phyloP scores from a whole-genome alignment of 2,113 vertebrate species.

The Canis aureus region DNA sequence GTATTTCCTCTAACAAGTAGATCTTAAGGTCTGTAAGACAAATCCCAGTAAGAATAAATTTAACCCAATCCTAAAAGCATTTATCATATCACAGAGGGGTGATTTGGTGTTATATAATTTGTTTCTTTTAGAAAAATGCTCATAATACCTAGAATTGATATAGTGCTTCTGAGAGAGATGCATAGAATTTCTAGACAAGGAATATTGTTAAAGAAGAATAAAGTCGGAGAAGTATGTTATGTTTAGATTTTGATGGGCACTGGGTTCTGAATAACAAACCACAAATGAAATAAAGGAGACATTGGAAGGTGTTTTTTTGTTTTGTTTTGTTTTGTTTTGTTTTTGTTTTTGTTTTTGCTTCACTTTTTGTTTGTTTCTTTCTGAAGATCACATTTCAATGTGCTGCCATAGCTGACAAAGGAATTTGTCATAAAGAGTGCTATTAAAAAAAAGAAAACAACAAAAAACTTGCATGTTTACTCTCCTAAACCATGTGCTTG shows the following conservation, averaged over 20 bases:
- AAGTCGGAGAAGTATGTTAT: not conserved
- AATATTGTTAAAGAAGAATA: not conserved
- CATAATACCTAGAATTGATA: not conserved
- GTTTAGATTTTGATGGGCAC: not conserved
- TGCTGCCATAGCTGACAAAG: not conserved
- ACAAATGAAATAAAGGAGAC: not conserved
- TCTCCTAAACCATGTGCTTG: not conserved
- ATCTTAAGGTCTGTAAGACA: not conserved
- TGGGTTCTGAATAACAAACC: not conserved
- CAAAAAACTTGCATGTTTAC: not conserved
- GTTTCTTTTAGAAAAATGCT: constrained; percentile 45
- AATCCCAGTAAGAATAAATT: constrained; percentile 17
- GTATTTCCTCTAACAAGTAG: not conserved
- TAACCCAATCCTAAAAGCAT: not conserved
- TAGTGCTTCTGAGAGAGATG: not conserved
- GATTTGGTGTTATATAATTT: not conserved
- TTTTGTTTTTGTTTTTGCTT: not conserved
- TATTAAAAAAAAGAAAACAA: not conserved
- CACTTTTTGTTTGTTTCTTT: not conserved
- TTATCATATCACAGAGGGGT: not conserved
- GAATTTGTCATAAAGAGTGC: not conserved
- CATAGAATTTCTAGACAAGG: not conserved
- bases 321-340: no score
- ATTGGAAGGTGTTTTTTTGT: not conserved
- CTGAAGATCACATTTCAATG: not conserved